Evolutionary conservation across 2,797 vertebrate species (phyloP).

Genomic region (Spheniscus humboldti): DNA sequence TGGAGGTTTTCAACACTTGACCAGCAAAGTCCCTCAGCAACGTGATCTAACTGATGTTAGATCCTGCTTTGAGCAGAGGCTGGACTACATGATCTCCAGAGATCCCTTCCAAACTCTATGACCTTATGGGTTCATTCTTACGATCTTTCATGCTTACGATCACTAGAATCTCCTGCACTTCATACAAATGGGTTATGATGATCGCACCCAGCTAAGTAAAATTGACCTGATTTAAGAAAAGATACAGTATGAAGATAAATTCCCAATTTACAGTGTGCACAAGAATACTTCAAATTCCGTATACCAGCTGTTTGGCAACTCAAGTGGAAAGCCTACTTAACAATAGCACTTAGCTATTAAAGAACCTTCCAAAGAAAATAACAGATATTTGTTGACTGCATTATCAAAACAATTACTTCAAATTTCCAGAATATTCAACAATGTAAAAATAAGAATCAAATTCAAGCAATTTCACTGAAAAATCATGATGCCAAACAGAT

Average conservation of each 20-base stretch:
- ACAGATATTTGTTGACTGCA: not conserved
- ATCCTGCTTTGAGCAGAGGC: not conserved
- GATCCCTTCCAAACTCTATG: not conserved
- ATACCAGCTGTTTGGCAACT: not conserved
- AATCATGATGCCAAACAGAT: not conserved
- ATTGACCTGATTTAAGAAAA: not conserved
- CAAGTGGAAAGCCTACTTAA: not conserved
- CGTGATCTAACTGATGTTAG: not conserved
- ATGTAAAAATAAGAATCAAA: not conserved
- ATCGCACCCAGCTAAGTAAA: not conserved
- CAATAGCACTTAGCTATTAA: not conserved
- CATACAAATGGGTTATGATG: not conserved
- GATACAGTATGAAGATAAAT: not conserved
- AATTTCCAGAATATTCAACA: not conserved
- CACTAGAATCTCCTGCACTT: not conserved
- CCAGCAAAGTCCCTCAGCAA: not conserved
- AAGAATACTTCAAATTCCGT: not conserved
- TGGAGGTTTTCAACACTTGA: not conserved
- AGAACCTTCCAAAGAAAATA: not conserved
- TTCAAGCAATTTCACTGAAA: not conserved
- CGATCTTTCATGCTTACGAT: not conserved
- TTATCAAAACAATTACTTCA: not conserved
- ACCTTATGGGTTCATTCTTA: not conserved
- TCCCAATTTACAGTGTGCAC: not conserved
- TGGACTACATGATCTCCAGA: not conserved